These are phyloP conservation scores for Meganola albula DNA, from an alignment of 2,888 invertebrate genomes.

Conservation along the genomic window DNA sequence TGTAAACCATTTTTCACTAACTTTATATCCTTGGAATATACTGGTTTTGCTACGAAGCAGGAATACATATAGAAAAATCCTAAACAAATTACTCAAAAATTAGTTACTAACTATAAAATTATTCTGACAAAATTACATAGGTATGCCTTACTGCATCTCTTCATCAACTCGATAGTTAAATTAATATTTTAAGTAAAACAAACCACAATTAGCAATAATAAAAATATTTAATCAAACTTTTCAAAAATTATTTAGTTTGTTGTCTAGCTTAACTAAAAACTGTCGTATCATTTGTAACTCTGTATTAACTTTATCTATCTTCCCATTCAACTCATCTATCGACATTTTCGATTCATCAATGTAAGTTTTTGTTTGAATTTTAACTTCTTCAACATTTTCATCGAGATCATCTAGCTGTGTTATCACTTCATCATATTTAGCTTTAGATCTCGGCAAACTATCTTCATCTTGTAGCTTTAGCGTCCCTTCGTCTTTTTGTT, in stretches of 20 bases:
- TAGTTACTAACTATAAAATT: too few relatives aligned
- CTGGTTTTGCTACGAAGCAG: too few relatives aligned
- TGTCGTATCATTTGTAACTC: conserved; percentile 56
- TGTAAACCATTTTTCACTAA: too few relatives aligned
- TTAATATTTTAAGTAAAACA: too few relatives aligned
- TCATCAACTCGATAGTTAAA: too few relatives aligned
- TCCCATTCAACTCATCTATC: conserved; percentile 49
- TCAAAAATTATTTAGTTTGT: conserved; percentile 44
- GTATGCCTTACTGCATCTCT: too few relatives aligned
- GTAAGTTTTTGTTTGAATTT: conserved; percentile 40
- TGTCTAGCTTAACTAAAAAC: conserved; percentile 53
- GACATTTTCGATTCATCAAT: conserved; percentile 42
- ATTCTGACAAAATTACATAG: too few relatives aligned
- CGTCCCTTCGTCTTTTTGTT: conserved; percentile 21
- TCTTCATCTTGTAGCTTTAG: conserved; percentile 15
- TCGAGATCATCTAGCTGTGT: conserved; percentile 51
- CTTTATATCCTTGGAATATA: too few relatives aligned
- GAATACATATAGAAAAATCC: too few relatives aligned
- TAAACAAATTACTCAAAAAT: too few relatives aligned
- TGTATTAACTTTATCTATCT: conserved; percentile 56
- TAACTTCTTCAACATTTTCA: conserved; percentile 44
- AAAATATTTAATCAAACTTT: too few relatives aligned
- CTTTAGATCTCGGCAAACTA: conserved; percentile 22
- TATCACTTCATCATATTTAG: conserved; percentile 45
- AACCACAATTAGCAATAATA: too few relatives aligned